Conservation (phyloP, 1,140 invertebrate species). For the Ptiloglossa arizonensis region DNA sequence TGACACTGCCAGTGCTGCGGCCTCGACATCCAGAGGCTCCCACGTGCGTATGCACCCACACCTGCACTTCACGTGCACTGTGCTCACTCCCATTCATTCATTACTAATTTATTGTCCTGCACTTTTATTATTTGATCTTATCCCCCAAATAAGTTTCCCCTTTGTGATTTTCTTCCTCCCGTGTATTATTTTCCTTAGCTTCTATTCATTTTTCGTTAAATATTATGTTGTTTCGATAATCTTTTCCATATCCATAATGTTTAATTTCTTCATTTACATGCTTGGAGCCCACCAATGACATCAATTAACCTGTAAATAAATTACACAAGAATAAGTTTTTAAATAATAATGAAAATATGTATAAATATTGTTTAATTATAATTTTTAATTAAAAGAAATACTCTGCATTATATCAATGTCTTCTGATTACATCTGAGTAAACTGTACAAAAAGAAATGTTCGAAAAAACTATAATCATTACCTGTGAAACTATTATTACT, state of each 20-base stretch:
- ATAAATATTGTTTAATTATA: neutral
- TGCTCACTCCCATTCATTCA: constrained; percentile 85
- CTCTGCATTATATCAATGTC: no score
- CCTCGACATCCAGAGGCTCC: constrained; percentile 81
- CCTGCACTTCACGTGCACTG: constrained; percentile 79
- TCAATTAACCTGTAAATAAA: constrained; percentile 35
- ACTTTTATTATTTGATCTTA: constrained; percentile 32
- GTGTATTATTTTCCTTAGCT: neutral
- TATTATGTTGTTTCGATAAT: constrained; percentile 18
- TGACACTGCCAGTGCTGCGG: constrained; percentile 82
- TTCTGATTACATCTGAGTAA: no score
- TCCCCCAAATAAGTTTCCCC: neutral
- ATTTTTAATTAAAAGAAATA: no score
- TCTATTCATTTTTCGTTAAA: neutral
- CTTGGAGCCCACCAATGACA: neutral
- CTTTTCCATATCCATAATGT: constrained; percentile 2
- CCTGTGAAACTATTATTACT: no score
- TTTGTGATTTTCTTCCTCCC: constrained; percentile 5
- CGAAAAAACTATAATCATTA: no score
- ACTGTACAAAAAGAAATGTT: no score
- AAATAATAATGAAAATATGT: neutral
- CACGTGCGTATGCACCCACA: constrained; percentile 72
- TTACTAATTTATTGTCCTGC: constrained; percentile 69
- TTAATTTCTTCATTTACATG: neutral
- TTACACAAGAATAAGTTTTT: constrained; percentile 10